Evolutionary conservation across 2,113 vertebrate species (phyloP), one percentile per base, ranked within the genome.

Genomic region (Noturus placidus): DNA sequence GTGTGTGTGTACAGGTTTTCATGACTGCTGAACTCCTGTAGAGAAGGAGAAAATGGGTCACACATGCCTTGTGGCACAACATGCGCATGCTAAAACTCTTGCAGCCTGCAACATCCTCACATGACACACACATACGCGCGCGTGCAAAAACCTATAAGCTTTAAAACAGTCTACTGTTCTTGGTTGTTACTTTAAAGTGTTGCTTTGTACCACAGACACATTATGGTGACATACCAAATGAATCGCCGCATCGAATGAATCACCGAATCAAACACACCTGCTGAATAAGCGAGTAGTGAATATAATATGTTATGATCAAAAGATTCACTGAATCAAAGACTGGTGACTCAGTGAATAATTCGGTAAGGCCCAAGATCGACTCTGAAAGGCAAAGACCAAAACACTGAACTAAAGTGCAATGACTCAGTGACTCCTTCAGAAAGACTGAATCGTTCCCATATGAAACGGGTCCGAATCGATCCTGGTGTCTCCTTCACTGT

Each of bases 31-130:
- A 70, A 30, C 42, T 69, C 82, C 63, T 69, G 38, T 30, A 83
- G 82, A 54, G 65, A 7, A 67, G n/a, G 20, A 84, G 50, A 70
- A 84, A 70, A 67, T 65, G 54, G 82, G 82, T 84, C 82, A 84
- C 82, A 70, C 63, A 87, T 42, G 20, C 56, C 56, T 59, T 59
- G 54, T 81, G 79, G 79, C 79, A 81, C 77, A 25, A 78, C 35
- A 56, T 35, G 70, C 11, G 35, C 52, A 46, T 20, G 20, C 56
- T 81, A 57, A 83, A 54, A 84, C 87, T 65, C 56, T 52, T 30
- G 6, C 27, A 56, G 50, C 50, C 50, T 56, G 76, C 50, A 19
- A 25, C 22, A 17, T 70, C 17, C 19, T 19, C 30, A 35, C 80
- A 63, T 2, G 17, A 17, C 30, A 35, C n/a, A 61, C 80, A 86